Evolutionary conservation across 2,888 invertebrate species (phyloP).

Genomic region (Laspeyria flexula): DNA sequence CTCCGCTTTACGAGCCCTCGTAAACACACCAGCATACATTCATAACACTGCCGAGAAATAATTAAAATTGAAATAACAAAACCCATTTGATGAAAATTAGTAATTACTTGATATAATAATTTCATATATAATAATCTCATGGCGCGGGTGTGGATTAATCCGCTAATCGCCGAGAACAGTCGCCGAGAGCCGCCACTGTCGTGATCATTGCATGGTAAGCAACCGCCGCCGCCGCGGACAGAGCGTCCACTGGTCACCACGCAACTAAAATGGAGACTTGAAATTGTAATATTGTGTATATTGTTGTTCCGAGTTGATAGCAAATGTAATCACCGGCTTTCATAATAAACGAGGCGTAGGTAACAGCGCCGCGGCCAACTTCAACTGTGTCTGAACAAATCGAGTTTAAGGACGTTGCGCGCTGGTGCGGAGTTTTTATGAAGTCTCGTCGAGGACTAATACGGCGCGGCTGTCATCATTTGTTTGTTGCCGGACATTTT

Average conservation of each 20-base stretch:
- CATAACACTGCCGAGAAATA: constrained; percentile 18
- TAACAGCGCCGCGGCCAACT: background rate
- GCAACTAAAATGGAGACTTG: too few species aligned
- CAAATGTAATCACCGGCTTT: constrained; percentile 3
- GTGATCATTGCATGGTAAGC: too few species aligned
- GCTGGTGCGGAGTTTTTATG: constrained; percentile 5
- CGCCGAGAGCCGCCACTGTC: too few species aligned
- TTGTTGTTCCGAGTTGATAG: background rate
- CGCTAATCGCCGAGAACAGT: too few species aligned
- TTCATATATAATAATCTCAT: too few species aligned
- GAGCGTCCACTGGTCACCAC: too few species aligned
- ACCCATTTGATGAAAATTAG: constrained; percentile 29
- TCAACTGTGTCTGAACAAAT: constrained; percentile 5
- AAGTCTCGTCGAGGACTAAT: constrained; percentile 2
- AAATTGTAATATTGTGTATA: background rate
- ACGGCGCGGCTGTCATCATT: constrained; percentile 1
- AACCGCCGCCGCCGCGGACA: too few species aligned
- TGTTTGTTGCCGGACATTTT: constrained; percentile 6
- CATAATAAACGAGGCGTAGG: background rate
- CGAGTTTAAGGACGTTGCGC: constrained; percentile 2
- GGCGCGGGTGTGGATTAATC: too few species aligned
- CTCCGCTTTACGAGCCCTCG: constrained; percentile 9
- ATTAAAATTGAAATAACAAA: constrained; percentile 31
- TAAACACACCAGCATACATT: constrained; percentile 14
- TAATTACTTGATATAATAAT: constrained; percentile 25